Evolutionary conservation across 2,113 vertebrate genomes (phyloP).

Genomic region (Amblyopsis rosae): DNA sequence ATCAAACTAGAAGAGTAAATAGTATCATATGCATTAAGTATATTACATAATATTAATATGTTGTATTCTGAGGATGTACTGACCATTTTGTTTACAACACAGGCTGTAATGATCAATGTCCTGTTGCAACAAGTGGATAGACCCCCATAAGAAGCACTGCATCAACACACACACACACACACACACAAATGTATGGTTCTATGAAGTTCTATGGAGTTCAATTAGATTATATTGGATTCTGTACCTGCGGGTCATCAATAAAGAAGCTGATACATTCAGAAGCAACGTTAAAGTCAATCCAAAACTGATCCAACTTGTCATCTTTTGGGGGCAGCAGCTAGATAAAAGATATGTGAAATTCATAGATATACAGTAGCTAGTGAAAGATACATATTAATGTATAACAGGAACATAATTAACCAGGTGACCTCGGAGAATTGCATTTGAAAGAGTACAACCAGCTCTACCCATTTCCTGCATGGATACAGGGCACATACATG

Average conservation of each 20-base stretch:
- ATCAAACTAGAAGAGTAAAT: no score
- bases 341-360: background rate
- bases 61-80: background rate
- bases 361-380: no score
- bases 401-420: no score
- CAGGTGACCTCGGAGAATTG: no score
- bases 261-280: conserved; percentile 89
- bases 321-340: conserved; percentile 86
- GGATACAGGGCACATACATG: no score
- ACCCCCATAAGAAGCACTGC: conserved; percentile 85
- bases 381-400: no score
- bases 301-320: conserved; percentile 87
- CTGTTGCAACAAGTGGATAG: conserved; percentile 77
- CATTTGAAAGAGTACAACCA: no score
- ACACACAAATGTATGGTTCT: no score
- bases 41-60: no score
- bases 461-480: no score
- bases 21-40: no score
- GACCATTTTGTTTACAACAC: conserved; percentile 25
- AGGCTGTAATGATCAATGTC: conserved; percentile 73
- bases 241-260: conserved; percentile 81
- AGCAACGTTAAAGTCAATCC: conserved; percentile 90
- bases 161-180: background rate
- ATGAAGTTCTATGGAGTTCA: no score
- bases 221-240: background rate